These are phyloP conservation scores for Dendrolimus punctatus DNA, from an alignment of 1,140 invertebrate genomes.

Conservation along the genomic window DNA sequence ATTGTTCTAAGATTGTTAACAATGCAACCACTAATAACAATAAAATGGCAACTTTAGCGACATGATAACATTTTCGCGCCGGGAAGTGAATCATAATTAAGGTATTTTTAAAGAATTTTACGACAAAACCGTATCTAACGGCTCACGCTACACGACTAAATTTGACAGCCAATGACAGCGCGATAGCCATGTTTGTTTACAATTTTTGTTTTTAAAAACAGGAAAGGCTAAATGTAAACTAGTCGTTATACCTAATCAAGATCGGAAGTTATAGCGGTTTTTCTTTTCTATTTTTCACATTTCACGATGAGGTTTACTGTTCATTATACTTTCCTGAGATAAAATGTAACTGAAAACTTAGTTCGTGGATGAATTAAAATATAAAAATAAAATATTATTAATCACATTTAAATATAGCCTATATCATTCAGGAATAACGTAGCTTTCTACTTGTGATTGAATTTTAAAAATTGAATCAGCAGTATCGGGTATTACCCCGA, in stretches of 20 bases:
- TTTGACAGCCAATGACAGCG: conserved; percentile 25
- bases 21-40: conserved; percentile 42
- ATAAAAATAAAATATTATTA: no score
- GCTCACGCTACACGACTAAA: conserved; percentile 24
- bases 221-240: conserved; percentile 43
- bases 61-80: conserved; percentile 51
- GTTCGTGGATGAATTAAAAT: no score
- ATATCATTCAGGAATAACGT: no score
- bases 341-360: no score
- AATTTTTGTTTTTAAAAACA: conserved; percentile 42
- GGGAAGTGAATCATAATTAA: conserved; percentile 38
- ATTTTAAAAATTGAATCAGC: no score
- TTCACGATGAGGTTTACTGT: no score
- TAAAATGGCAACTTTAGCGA: conserved; percentile 39
- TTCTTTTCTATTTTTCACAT: no score
- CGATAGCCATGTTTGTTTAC: conserved; percentile 36
- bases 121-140: conserved; percentile 15
- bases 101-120: conserved; percentile 21
- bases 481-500: no score
- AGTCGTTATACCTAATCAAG: conserved; percentile 32
- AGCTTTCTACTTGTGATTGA: no score
- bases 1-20: conserved; percentile 47
- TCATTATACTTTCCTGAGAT: no score
- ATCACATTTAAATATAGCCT: no score
- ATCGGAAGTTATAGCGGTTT: conserved; percentile 7